Percentiles rank a stretch among this genome's conserved stretches.
These are phyloP conservation scores for Sphecodes monilicornis DNA, from an alignment of 2,888 invertebrate genomes.

Conservation along the genomic window DNA sequence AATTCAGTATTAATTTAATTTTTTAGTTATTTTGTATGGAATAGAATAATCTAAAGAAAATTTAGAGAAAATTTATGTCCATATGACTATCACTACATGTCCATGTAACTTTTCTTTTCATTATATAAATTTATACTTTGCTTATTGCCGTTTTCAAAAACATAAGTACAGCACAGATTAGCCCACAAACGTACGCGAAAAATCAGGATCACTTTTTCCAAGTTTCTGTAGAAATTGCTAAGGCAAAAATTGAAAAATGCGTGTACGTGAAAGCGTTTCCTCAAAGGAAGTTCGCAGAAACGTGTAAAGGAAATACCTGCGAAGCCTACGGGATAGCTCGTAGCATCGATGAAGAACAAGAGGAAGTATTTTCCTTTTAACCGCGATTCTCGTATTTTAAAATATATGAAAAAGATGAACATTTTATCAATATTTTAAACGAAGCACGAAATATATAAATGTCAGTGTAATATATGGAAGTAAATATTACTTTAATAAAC, in stretches of 20 bases:
- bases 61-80: too few species aligned
- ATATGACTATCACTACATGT: too few species aligned
- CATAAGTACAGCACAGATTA: neutral
- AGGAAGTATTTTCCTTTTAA: neutral
- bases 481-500: neutral
- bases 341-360: constrained; percentile 5
- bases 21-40: too few species aligned
- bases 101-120: too few species aligned
- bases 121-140: neutral
- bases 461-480: neutral
- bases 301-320: constrained; percentile 16
- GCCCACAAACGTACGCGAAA: neutral
- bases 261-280: neutral
- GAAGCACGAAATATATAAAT: neutral
- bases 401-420: neutral
- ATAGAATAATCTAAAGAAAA: too few species aligned
- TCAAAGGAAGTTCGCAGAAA: constrained; percentile 7
- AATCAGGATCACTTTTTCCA: neutral
- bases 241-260: neutral
- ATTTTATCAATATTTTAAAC: neutral
- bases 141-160: neutral
- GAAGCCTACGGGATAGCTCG: constrained; percentile 5
- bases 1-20: too few species aligned
- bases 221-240: neutral
- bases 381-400: neutral